Base-by-base conservation (phyloP, 2,113 vertebrate genomes). In the Sander lucioperca region DNA sequence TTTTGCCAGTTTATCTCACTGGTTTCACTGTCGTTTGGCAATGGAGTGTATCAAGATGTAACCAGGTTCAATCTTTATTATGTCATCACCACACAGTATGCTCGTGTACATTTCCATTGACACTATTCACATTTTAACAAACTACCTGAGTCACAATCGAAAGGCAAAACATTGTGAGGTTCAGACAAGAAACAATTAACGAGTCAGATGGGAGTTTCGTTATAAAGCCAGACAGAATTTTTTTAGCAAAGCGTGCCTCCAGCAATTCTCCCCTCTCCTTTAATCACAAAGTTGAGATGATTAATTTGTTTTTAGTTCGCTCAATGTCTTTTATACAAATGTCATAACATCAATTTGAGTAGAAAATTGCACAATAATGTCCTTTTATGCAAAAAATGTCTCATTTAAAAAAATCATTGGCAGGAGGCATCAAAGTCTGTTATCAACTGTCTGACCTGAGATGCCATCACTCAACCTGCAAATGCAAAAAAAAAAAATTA, bases 301-400 rank as follows among this genome's bases (percentile, higher is more conserved):
- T 19, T 72, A 69, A 78, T 78, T 83, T 80, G 61, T 53, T 80
- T 85, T 64, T 23, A 27, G 6, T 82, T 75, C 16, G 62, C 62
- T 82, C n/a, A 33, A 14, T 66, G 78, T 56, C 64, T 63, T 73
- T 82, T 10, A 81, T 1, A 27, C 71, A 79, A 54, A 77, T 82
- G 56, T 30, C 30, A 43, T 43, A 57, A 61, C 23, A 25, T 58
- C 25, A 15, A 36, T 80, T 74, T 80, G 23, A 67, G 54, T 33
- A 19, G 14, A 45, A 66, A 59, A 65, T 63, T 10, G n/a, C 39
- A 76, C 39, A 66, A 61, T 43, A 13, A 58, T 61, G 2, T 48
- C 1, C 3, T 50, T 48, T 76, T 43, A 70, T 89, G 66, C 62
- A 82, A 80, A 90, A 43, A 63, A 21, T 2, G 0, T 25, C 54